phyloP scores from a whole-genome alignment of 2,888 invertebrate genomes.

The Drosophila melanosoma region DNA sequence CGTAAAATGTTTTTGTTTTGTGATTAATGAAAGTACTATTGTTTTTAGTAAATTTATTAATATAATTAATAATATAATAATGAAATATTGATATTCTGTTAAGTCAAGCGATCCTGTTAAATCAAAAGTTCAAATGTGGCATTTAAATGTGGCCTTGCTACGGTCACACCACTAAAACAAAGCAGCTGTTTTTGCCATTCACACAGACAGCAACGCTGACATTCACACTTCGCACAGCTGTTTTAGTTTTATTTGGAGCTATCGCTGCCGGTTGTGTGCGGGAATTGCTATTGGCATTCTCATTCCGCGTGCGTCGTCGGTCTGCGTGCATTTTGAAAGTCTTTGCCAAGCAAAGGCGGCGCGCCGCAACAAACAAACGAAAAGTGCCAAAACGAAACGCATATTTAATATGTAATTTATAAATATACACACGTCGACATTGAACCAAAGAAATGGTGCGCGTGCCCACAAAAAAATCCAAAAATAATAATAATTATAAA shows the following conservation, averaged over 20 bases:
- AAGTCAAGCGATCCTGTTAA: not conserved
- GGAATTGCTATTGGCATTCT: constrained; percentile 26
- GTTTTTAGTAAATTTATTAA: not conserved
- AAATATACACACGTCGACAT: constrained; percentile 57
- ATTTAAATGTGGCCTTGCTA: not conserved
- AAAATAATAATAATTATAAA: constrained; percentile 10
- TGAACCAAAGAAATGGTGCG: constrained; percentile 46
- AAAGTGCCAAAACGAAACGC: constrained; percentile 54
- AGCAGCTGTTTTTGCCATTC: constrained; percentile 37
- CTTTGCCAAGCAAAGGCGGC: constrained; percentile 43
- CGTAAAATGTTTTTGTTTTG: not conserved
- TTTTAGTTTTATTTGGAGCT: constrained; percentile 30
- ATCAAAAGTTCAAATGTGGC: not conserved
- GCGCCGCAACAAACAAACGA: constrained; percentile 41
- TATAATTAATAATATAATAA: too few relatives aligned
- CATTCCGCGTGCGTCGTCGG: constrained; percentile 62
- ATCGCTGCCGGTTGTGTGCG: constrained; percentile 20
- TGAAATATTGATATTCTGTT: not conserved
- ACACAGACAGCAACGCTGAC: constrained; percentile 18
- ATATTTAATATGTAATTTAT: constrained; percentile 45
- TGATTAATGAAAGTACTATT: not conserved
- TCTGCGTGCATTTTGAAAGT: constrained; percentile 48
- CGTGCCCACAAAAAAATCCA: constrained; percentile 43
- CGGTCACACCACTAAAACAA: constrained; percentile 34
- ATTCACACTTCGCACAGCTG: constrained; percentile 50